Conservation (phyloP, 2,797 vertebrate species). For the Bucorvus abyssinicus region DNA sequence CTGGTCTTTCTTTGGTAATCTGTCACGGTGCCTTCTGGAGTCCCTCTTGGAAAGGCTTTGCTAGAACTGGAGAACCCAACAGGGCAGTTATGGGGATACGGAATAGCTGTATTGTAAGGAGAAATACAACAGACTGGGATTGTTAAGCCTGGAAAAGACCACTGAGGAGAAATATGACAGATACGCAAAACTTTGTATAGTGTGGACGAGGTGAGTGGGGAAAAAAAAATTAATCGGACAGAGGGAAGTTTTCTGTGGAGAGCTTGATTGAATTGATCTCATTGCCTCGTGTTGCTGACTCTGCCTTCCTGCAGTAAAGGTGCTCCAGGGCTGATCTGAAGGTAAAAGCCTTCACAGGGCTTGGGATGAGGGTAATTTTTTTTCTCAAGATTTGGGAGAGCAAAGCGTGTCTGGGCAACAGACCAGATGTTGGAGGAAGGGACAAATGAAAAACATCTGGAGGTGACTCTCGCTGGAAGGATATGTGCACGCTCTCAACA, state of each 20-base stretch:
- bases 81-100: not conserved
- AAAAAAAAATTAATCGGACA: not conserved
- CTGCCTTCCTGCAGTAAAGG: not conserved
- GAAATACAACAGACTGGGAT: not conserved
- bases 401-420: not conserved
- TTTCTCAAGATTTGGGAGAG: not conserved
- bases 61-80: not conserved
- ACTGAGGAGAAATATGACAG: not conserved
- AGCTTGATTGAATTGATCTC: not conserved
- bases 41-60: not conserved
- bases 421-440: not conserved
- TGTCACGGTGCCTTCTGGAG: not conserved
- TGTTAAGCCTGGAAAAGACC: not conserved
- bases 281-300: not conserved
- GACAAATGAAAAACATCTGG: slow-evolving; percentile 36
- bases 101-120: not conserved
- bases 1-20: not conserved
- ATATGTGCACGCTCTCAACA: not conserved
- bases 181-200: not conserved
- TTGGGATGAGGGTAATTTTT: not conserved
- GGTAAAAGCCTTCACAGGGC: not conserved
- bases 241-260: not conserved
- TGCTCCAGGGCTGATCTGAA: not conserved
- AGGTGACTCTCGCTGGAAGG: not conserved
- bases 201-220: not conserved